Base-by-base conservation (phyloP, 2,797 vertebrate species). In the Sebastes steindachneri region DNA sequence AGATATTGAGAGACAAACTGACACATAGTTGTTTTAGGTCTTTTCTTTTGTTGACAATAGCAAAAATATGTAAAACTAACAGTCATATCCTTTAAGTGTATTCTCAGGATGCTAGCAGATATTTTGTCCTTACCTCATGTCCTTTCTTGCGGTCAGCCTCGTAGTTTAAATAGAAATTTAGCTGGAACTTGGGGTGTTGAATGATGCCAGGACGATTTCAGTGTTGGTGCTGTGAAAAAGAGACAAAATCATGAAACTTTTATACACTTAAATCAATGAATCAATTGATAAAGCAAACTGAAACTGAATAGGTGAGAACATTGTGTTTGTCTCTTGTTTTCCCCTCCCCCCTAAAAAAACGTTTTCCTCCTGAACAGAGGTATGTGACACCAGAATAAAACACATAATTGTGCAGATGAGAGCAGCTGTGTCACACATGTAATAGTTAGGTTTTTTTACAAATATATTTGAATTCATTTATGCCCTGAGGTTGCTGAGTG, bases 101-200 rank as follows among this genome's bases (percentile, higher is more conserved):
- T 62, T 66, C 0, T 73, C 19, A 29, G 19, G 54, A 55, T 58
- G 12, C 4, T 12, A 41, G 2, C n/a, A 31, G 7, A 6, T 33
- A 41, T 15, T 62, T 55, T 72, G 29, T 37, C 33, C 81, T 89
- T 77, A 94, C 92, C 89, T 92, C 92, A 93, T 94, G 83, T 82
- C 75, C 81, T 76, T 17, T 74, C 53, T 31, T 48, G 26, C 0
- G 17, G 68, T 6, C 5, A 28, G 51, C 14, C 57, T 33, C 1
- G 1, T 17, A 29, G 19, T 85, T 73, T 28, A 19, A 80, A 68
- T 25, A 55, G 2, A 54, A 62, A 37, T 48, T 23, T 9, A 15
- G 26, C 21, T 19, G 17, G 26, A 12, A 17, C 9, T 26, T 15
- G 6, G 15, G 31, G 26, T 33, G 26, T 54, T 14, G 7, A 55